Conservation (phyloP, 2,888 invertebrate genomes). For the Ophioninae sp. region DNA sequence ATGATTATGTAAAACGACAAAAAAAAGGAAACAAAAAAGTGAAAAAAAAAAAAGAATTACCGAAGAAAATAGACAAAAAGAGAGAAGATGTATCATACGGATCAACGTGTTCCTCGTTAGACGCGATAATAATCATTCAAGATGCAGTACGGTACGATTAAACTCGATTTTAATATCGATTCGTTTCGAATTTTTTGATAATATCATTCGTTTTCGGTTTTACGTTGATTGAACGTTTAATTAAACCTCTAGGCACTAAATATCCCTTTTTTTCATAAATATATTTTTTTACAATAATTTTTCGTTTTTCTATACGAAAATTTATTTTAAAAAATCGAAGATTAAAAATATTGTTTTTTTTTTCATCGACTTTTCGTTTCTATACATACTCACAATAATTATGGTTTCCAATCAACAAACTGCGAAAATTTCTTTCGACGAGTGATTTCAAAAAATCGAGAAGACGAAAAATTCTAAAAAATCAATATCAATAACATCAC, state of each 20-base stretch:
- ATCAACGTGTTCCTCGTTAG: constrained; percentile 26
- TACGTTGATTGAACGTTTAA: no score
- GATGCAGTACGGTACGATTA: constrained; percentile 40
- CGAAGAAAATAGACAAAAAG: not conserved
- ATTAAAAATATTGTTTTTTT: no score
- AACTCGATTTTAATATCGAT: constrained; percentile 15
- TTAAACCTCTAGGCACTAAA: no score
- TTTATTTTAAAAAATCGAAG: no score
- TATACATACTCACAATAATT: no score
- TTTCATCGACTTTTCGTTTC: no score
- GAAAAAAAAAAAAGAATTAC: not conserved
- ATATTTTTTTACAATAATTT: no score
- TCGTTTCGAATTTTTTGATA: not conserved
- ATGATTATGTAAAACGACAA: constrained; percentile 21
- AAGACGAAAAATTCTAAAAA: not conserved
- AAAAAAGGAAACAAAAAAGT: no score
- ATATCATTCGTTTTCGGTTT: no score
- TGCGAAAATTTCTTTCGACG: not conserved
- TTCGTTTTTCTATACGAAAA: no score
- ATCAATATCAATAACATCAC: no score
- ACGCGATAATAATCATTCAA: constrained; percentile 29
- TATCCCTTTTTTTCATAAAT: no score
- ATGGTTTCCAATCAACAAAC: not conserved
- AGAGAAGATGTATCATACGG: constrained; percentile 6
- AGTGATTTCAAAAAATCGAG: not conserved